These are phyloP conservation scores for Triplophysa dalaica DNA, from an alignment of 2,113 vertebrate genomes.

Conservation along the genomic window DNA sequence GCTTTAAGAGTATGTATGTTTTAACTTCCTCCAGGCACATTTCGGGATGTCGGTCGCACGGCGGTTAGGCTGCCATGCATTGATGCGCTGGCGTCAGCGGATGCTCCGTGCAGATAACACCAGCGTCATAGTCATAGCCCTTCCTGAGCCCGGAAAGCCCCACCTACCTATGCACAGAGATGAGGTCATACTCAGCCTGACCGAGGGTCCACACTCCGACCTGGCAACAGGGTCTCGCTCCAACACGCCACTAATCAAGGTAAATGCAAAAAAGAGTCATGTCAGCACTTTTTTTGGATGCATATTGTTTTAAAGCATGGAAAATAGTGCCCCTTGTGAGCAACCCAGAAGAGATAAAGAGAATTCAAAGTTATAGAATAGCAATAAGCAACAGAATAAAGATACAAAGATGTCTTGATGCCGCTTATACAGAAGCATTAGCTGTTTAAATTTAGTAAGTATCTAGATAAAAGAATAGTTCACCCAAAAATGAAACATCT, in stretches of 20 bases:
- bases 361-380: too few species aligned
- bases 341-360: too few species aligned
- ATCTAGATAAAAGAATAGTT: too few species aligned
- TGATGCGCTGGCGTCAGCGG: conserved; percentile 91
- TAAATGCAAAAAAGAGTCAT: conserved; percentile 50
- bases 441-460: too few species aligned
- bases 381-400: too few species aligned
- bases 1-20: background rate
- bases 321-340: too few species aligned
- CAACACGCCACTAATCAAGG: conserved; percentile 83
- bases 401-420: too few species aligned
- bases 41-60: conserved; percentile 86
- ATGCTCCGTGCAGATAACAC: conserved; percentile 97
- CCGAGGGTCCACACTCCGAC: conserved; percentile 76
- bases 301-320: too few species aligned
- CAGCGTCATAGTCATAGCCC: conserved; percentile 90
- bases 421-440: too few species aligned
- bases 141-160: conserved; percentile 75
- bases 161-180: conserved; percentile 75
- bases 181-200: conserved; percentile 87
- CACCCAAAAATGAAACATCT: too few species aligned
- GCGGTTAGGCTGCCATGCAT: conserved; percentile 86
- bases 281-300: background rate
- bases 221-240: conserved; percentile 75
- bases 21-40: conserved; percentile 76